phyloP scores from a whole-genome alignment of 2,113 vertebrate genomes.

The Mystacornis crossleyi region DNA sequence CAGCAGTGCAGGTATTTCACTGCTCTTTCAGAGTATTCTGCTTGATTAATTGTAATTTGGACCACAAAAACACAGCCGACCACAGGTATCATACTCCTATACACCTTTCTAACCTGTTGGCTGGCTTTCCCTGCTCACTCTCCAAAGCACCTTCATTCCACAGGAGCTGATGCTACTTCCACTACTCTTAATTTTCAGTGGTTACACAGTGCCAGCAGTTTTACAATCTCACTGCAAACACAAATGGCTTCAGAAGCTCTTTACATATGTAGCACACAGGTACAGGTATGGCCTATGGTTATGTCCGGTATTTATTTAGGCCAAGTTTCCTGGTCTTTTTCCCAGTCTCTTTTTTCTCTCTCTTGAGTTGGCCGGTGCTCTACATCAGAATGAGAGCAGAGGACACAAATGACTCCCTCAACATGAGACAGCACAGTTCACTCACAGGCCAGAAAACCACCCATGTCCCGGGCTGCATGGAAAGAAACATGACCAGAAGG shows the following conservation, averaged over 20 bases:
- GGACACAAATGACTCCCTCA: neutral
- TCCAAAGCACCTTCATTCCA: neutral
- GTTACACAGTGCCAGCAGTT: neutral
- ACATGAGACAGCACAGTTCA: neutral
- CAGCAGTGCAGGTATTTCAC: neutral
- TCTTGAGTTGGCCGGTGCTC: accelerated
- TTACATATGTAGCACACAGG: neutral
- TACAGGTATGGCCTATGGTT: neutral
- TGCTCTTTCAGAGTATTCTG: neutral
- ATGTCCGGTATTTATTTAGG: accelerated
- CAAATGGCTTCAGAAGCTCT: neutral
- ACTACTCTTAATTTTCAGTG: neutral
- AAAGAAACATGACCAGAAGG: accelerated
- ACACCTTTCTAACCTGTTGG: neutral
- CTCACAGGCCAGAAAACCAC: neutral
- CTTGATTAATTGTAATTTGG: neutral
- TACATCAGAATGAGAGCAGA: neutral
- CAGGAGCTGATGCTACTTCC: neutral
- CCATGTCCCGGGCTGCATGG: neutral
- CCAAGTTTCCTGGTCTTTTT: neutral
- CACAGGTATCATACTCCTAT: neutral
- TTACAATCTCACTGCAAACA: neutral
- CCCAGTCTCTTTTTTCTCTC: neutral
- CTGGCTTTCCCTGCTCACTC: neutral
- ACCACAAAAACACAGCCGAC: neutral